Percentiles rank a stretch among this genome's conserved stretches.
Conservation (phyloP, 2,888 invertebrate genomes). For the Hemicrepidius hirtus region DNA sequence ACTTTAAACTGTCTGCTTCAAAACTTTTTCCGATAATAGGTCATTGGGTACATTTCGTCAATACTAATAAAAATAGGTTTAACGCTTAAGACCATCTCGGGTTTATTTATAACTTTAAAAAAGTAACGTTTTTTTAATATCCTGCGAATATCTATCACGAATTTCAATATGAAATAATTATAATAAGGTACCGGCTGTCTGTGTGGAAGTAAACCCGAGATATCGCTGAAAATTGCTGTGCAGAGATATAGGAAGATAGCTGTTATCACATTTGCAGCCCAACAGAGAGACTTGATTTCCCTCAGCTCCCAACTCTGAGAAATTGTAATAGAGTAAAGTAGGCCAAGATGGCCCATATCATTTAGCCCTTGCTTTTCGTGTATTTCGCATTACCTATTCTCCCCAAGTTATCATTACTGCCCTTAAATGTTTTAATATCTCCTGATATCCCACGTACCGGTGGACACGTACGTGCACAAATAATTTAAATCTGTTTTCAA, state of each 20-base stretch:
- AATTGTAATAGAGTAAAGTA: constrained; percentile 49
- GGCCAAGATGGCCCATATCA: constrained; percentile 50
- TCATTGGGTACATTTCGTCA: background rate
- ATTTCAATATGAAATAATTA: constrained; percentile 29
- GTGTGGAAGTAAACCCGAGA: constrained; percentile 30
- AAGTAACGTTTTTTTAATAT: constrained; percentile 4
- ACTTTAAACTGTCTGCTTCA: background rate
- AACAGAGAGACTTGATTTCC: constrained; percentile 47
- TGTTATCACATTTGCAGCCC: constrained; percentile 50
- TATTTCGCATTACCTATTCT: constrained; percentile 43
- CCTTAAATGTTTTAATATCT: constrained; percentile 35
- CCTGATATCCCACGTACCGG: constrained; percentile 11
- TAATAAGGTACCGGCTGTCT: constrained; percentile 30
- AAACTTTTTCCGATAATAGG: too few relatives aligned
- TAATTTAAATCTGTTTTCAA: constrained; percentile 20
- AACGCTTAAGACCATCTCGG: background rate
- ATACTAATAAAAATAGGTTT: background rate
- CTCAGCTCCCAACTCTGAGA: constrained; percentile 46
- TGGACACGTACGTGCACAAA: constrained; percentile 23
- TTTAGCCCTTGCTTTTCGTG: constrained; percentile 40
- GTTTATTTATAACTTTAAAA: constrained; percentile 1
- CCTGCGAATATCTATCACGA: background rate
- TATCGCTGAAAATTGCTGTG: constrained; percentile 29
- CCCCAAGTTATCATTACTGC: constrained; percentile 44
- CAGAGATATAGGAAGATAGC: constrained; percentile 25